Conservation (phyloP, 2,113 vertebrate species). For the Menidia beryllina region DNA sequence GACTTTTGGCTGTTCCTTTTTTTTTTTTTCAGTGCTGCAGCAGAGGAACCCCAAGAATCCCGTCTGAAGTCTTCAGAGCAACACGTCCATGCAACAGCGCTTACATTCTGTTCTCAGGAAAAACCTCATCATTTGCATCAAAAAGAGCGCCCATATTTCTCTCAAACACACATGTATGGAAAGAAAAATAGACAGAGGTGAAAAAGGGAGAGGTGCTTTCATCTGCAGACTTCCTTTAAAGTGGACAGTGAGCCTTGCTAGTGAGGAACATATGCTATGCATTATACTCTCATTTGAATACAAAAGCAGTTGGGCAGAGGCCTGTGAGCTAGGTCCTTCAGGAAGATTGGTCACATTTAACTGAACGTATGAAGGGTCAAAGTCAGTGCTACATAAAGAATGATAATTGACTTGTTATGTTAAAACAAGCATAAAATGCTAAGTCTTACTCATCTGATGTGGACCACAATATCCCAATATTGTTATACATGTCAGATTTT, state of each 20-base stretch:
- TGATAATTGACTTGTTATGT: slow-evolving; percentile 62
- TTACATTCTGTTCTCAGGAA: slow-evolving; percentile 68
- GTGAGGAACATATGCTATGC: slow-evolving; percentile 77
- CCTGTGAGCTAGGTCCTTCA: slow-evolving; percentile 60
- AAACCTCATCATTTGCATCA: slow-evolving; percentile 77
- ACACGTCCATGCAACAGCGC: slow-evolving; percentile 67
- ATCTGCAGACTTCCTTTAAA: slow-evolving; percentile 74
- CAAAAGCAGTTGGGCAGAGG: slow-evolving; percentile 75
- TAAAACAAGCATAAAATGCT: slow-evolving; percentile 58
- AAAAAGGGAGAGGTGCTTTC: slow-evolving; percentile 73
- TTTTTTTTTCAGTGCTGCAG: slow-evolving; percentile 60
- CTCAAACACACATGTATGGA: slow-evolving; percentile 61
- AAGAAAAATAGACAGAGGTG: slow-evolving; percentile 48
- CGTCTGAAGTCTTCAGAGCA: slow-evolving; percentile 76
- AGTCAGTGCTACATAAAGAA: slow-evolving; percentile 51
- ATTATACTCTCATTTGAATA: slow-evolving; percentile 82
- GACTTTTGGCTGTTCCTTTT: slow-evolving; percentile 74
- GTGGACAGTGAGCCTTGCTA: slow-evolving; percentile 70
- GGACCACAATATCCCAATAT: slow-evolving; percentile 45
- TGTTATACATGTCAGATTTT: slow-evolving; percentile 42
- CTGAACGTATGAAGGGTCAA: slow-evolving; percentile 56
- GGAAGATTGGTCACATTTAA: slow-evolving; percentile 73
- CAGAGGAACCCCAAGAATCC: slow-evolving; percentile 76
- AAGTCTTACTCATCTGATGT: slow-evolving; percentile 59
- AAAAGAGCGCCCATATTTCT: slow-evolving; percentile 74